Evolutionary conservation across 2,113 vertebrate species (phyloP), one percentile per base, ranked within the genome.

Genomic region (Zosterops borbonicus): DNA sequence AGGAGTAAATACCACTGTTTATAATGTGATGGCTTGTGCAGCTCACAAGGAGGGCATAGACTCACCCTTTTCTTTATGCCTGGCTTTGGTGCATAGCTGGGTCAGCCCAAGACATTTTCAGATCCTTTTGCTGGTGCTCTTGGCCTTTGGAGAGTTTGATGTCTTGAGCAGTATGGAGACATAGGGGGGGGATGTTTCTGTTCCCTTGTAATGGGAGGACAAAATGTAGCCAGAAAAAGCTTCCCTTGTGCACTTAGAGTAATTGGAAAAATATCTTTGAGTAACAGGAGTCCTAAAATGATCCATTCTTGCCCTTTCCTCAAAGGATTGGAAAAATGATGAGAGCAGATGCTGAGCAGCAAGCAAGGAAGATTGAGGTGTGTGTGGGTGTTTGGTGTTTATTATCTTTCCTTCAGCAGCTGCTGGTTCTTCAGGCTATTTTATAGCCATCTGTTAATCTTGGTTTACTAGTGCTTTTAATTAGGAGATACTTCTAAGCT

Each of bases 391-490:
- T 83, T 73, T 35, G 29, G 39, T 83, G 12, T 90, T 93, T 90
- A 29, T 86, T 93, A 47, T 79, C 47, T 89, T 59, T 83, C 47
- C 64, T 87, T 93, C 67, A 77, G 78, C 92, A 97, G 94, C 90
- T 94, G 94, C 55, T 94, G 91, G 33, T 79, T 63, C 74, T 90
- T 69, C 59, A 78, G 92, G 31, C 28, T 62, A 67, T 80, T 92
- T 86, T 70, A 74, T 12, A 73, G 65, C 65, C 27, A 5, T 84
- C 71, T 23, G 4, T 95, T 91, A 88, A 55, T 52, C 46, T 68
- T 50, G 28, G 12, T 91, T 95, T 86, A 49, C 62, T 70, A 28
- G 63, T 82, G 88, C 95, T 96, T 93, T 96, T 94, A 90, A 94
- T 95, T 94, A 91, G 2, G 41, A 50, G 93, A 86, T 77, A n/a